phyloP scores from a whole-genome alignment of 2,113 vertebrate genomes.

The Heptranchias perlo region DNA sequence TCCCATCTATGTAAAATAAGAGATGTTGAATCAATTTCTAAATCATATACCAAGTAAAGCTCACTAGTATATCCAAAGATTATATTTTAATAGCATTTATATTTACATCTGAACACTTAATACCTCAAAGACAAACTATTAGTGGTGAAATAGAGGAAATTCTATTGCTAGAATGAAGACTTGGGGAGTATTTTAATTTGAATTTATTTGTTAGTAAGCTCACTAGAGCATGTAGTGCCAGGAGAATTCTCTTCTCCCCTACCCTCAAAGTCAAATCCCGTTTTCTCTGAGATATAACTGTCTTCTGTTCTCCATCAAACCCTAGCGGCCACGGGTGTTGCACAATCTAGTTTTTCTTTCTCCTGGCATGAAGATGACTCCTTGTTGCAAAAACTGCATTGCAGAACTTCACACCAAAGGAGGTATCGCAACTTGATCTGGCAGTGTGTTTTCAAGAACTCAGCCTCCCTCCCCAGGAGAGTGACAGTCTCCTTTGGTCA shows the following conservation, averaged over 20 bases:
- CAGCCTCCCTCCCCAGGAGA: not conserved
- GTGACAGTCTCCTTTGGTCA: not conserved
- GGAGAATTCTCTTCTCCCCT: not conserved
- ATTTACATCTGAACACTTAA: not conserved
- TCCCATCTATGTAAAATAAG: not conserved
- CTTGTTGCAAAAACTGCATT: not conserved
- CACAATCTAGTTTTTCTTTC: too few relatives aligned
- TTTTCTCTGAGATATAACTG: not conserved
- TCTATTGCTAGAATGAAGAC: not conserved
- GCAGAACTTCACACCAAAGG: not conserved
- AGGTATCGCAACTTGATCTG: not conserved
- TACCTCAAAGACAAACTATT: not conserved
- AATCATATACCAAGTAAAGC: not conserved
- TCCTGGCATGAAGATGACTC: not conserved
- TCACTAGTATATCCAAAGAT: not conserved
- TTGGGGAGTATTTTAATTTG: not conserved
- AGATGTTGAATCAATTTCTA: not conserved
- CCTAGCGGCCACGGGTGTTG: not conserved
- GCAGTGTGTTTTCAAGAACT: not conserved
- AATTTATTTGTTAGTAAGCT: not conserved
- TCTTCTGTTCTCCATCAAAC: not conserved
- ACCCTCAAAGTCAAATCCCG: not conserved
- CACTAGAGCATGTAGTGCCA: not conserved
- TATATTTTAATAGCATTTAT: not conserved
- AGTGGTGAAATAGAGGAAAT: not conserved